These are phyloP conservation scores for Astropecten irregularis DNA, from an alignment of 53 echinoderm and acorn worm species.

Conservation along the genomic window DNA sequence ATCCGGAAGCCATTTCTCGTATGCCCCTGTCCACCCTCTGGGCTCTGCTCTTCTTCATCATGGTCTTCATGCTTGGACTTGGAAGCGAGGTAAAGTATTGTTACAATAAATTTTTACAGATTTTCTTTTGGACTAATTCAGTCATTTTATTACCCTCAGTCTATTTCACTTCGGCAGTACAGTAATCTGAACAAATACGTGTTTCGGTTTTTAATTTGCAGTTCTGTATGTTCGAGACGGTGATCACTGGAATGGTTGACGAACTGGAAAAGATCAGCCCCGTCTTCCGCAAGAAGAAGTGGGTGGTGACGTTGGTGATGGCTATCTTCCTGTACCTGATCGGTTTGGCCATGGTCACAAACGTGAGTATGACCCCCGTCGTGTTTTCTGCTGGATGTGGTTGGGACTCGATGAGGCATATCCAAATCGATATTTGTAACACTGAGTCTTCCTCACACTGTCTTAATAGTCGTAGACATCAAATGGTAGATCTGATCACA, in stretches of 20 bases:
- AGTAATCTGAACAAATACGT: no score
- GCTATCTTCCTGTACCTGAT: constrained; percentile 53
- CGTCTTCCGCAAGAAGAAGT: constrained; percentile 62
- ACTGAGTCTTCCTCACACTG: no score
- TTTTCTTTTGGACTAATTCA: neutral
- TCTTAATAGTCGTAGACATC: no score
- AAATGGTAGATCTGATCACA: neutral
- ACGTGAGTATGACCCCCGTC: constrained; percentile 68
- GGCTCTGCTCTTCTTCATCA: constrained; percentile 77
- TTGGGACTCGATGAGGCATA: no score
- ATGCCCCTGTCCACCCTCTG: constrained; percentile 80
- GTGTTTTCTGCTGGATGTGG: no score
- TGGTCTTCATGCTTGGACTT: constrained; percentile 79
- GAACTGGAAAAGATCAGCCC: constrained; percentile 57
- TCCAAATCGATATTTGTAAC: no score
- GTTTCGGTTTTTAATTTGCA: constrained; percentile 36
- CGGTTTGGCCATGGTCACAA: constrained; percentile 72
- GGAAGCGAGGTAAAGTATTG: constrained; percentile 78
- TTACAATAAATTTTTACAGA: neutral
- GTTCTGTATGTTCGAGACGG: constrained; percentile 89
- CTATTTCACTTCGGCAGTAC: no score
- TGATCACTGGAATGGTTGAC: constrained; percentile 76
- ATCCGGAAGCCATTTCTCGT: constrained; percentile 76
- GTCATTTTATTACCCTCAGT: no score
- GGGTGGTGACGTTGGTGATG: constrained; percentile 60